Base-by-base conservation (phyloP, 2,888 invertebrate genomes). In the Melinaea menophilus region DNA sequence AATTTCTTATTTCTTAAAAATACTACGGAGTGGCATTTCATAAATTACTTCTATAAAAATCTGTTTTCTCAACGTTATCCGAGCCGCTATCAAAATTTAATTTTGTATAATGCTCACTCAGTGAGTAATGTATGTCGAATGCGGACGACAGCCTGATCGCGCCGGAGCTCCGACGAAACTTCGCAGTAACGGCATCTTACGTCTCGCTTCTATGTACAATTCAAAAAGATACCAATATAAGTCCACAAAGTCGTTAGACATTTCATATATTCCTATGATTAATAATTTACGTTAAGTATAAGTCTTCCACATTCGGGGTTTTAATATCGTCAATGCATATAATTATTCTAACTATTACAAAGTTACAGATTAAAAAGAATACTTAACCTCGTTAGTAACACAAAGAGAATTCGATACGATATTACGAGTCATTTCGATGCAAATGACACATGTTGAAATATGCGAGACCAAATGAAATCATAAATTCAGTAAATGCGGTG, bases 401-500 rank as follows among this genome's bases (percentile, higher is more conserved):
- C 66, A 68, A 68, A 68, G 71, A 63, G 69, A 73, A 79, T 78
- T 76, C 77, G 74, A 79, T 79, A 78, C 78, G 77, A 79, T 81
- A 82, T 81, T 82, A 79, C 79, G 80, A 76, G 77, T 79, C 79
- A 79, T 84, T 83, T 76, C 80, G 76, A 86, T 86, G 71, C 73
- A 72, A 71, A 72, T 79, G 78, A 76, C 78, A 79, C 84, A 77
- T 78, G 72, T 76, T 85, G 84, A 87, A 85, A 85, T 86, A 87
- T 84, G 86, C 82, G 82, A 83, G 79, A 79, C 82, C 80, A 88
- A 87, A 88, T 88, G 85, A 88, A 88, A 86, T 84, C 85, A 86
- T 88, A 88, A 88, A 88, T 88, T 85, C 73, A 70, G 81, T 81
- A 80, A 85, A 84, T 81, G 82, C 75, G 77, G 63, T 67, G 64